Conservation (phyloP, 2,797 vertebrate species). For the Pipistrellus nathusii region DNA sequence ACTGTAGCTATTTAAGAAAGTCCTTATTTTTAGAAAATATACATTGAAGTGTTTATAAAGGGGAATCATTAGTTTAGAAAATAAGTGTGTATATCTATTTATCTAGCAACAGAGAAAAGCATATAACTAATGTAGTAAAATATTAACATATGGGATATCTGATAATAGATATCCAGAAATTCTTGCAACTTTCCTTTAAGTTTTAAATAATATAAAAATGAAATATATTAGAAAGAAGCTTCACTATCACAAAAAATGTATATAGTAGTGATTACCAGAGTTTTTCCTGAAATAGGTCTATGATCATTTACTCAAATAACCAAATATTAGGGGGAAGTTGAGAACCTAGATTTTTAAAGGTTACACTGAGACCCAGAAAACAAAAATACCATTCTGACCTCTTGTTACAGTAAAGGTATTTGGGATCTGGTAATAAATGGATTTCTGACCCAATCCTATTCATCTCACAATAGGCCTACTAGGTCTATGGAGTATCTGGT, state of each 20-base stretch:
- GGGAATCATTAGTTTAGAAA: not conserved
- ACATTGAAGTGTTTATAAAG: not conserved
- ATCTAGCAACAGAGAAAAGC: not conserved
- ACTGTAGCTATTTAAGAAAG: not conserved
- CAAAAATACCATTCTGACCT: not conserved
- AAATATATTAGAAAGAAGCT: not conserved
- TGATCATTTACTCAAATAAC: not conserved
- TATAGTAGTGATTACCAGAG: not conserved
- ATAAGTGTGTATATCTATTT: not conserved
- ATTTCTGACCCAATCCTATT: not conserved
- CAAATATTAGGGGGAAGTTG: not conserved
- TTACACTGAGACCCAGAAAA: not conserved
- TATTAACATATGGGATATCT: not conserved
- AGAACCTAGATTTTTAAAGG: not conserved
- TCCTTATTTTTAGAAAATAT: not conserved
- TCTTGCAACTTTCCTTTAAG: not conserved
- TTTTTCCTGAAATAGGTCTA: not conserved
- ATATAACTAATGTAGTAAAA: not conserved
- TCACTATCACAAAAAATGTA: not conserved
- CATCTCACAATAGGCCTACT: not conserved
- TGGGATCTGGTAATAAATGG: not conserved
- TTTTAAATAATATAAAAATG: constrained; percentile 11
- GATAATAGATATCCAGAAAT: not conserved
- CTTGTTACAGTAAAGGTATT: not conserved
- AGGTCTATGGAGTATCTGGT: too few relatives aligned